Base-by-base conservation (phyloP, 2,888 invertebrate species). In the Nebria salina region DNA sequence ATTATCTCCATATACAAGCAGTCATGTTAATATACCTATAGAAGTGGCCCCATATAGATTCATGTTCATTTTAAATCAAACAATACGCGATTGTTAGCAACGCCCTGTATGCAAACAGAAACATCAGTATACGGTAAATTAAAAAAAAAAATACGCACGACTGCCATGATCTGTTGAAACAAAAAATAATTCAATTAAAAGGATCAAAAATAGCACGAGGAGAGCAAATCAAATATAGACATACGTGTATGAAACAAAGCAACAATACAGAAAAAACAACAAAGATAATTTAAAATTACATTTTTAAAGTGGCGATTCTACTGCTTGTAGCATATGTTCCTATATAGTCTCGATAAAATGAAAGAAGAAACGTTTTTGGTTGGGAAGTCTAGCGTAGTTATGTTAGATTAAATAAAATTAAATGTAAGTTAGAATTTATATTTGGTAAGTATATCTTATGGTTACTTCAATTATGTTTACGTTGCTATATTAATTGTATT, bases 61-160 rank as follows among this genome's bases (percentile, higher is more conserved):
- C 70, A 70, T 54, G 76, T 13, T 66, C 54, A 77, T 77, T 77
- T 70, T 20, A 77, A 70, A 70, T 77, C 70, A 77, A 76, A 76
- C 68, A 76, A 13, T 42, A 65, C 42, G 54, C 54, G 42, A 76
- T 76, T 76, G 76, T 65, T 65, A 68, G 41, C 41, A 76, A 66
- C 68, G 20, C 70, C 68, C 66, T 15, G 66, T 43, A 54, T 43
- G 8, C 66, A 77, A 77, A 77, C 76, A 77, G 26, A 77, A 66
- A 70, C 70, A 20, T 15, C 70, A 43, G 43, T 34, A 15, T 66
- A 76, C 68, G 65, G 42, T n/a, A 68, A 77, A 70, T 77, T 26
- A 70, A 54, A 54, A 54, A 43, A 8, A 77, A 77, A 77, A 66
- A 70, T 77, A 42, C 76, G 15, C 66, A 34, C 68, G 68, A 42